A percentile compares a stretch with the other conserved stretches of the same genome.
Evolutionary conservation across 2,888 invertebrate species (phyloP).

Genomic region (Pherbina coryleti): DNA sequence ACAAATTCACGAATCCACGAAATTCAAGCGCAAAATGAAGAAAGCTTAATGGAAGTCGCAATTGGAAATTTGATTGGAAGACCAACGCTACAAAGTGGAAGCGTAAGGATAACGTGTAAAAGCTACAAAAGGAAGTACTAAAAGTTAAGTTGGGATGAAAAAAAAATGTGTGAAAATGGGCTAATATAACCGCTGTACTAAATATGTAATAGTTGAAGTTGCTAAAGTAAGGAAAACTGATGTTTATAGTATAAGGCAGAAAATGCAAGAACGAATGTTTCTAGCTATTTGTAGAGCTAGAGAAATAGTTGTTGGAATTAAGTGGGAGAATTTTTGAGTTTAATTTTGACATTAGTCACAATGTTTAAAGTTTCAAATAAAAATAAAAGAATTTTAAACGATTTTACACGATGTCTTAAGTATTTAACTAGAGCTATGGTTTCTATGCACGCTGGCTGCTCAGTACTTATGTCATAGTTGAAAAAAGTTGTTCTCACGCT

Average conservation of each 20-base stretch:
- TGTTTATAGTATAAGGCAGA: background rate
- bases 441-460: too few relatives aligned
- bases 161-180: constrained; percentile 29
- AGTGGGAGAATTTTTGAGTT: background rate
- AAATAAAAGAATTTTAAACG: too few relatives aligned
- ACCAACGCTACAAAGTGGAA: background rate
- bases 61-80: background rate
- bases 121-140: background rate
- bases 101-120: constrained; percentile 9
- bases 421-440: too few relatives aligned
- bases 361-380: too few relatives aligned
- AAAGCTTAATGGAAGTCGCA: background rate
- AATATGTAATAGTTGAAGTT: constrained; percentile 16
- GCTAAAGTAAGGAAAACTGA: background rate
- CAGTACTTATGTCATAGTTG: too few relatives aligned
- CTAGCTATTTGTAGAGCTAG: background rate
- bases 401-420: too few relatives aligned
- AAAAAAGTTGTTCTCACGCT: too few relatives aligned
- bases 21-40: background rate
- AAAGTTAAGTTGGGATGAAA: background rate
- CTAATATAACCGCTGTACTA: background rate
- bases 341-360: background rate
- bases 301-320: background rate
- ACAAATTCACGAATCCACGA: background rate
- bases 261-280: background rate